Conservation (phyloP, 2,888 invertebrate genomes). For the Malacosoma neustria region DNA sequence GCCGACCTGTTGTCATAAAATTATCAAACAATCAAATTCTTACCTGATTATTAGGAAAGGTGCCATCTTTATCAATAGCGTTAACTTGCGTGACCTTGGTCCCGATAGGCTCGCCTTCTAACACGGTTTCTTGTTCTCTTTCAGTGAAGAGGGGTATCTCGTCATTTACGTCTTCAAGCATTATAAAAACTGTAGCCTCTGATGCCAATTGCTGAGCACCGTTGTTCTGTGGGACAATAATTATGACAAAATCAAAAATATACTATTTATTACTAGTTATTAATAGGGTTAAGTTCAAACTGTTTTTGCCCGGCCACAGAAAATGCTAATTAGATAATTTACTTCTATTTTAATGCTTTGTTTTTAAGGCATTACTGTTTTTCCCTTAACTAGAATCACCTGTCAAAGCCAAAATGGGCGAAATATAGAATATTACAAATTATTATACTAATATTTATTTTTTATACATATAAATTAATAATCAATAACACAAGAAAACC, state of each 20-base stretch:
- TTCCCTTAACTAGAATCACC: too few relatives aligned
- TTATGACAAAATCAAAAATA: constrained; percentile 8
- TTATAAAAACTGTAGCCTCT: constrained; percentile 94
- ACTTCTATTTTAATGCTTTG: too few relatives aligned
- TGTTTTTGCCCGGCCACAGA: too few relatives aligned
- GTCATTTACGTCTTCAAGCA: constrained; percentile 97
- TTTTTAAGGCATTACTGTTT: too few relatives aligned
- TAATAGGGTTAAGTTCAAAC: too few relatives aligned
- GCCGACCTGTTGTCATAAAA: neutral
- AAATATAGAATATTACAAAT: too few relatives aligned
- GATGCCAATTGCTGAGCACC: constrained; percentile 96
- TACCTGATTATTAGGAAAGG: constrained; percentile 95
- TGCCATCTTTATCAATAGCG: constrained; percentile 96
- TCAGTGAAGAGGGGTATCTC: constrained; percentile 97
- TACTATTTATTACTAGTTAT: too few relatives aligned
- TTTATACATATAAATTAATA: too few relatives aligned
- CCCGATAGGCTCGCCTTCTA: constrained; percentile 95
- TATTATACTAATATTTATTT: too few relatives aligned
- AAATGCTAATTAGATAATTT: too few relatives aligned
- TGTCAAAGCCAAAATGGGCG: too few relatives aligned
- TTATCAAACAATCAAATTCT: constrained; percentile 10
- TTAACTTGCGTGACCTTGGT: constrained; percentile 97
- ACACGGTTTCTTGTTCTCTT: constrained; percentile 94
- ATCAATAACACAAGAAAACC: too few relatives aligned
- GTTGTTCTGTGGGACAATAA: constrained; percentile 81